Conservation (phyloP, 2,888 invertebrate genomes). For the Nephrocerus scutellatus region DNA sequence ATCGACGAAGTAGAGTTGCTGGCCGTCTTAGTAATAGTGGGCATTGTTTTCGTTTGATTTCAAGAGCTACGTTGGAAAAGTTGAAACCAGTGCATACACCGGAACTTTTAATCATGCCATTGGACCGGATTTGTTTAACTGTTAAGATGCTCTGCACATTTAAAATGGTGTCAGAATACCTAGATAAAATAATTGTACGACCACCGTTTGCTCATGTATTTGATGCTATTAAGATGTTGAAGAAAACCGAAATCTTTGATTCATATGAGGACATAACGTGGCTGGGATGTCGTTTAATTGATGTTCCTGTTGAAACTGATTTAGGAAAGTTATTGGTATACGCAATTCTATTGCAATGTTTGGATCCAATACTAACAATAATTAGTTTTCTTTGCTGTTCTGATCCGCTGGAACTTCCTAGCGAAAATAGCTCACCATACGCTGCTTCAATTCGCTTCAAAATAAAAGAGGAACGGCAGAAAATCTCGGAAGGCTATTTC, state of each 20-base stretch:
- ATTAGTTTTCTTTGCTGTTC: slow-evolving; percentile 70
- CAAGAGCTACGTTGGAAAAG: slow-evolving; percentile 50
- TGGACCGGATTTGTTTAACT: slow-evolving; percentile 77
- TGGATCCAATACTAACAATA: slow-evolving; percentile 87
- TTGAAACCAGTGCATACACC: slow-evolving; percentile 64
- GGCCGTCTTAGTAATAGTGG: slow-evolving; percentile 50
- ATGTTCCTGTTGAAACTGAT: slow-evolving; percentile 83
- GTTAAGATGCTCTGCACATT: slow-evolving; percentile 70
- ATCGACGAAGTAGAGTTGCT: slow-evolving; percentile 10
- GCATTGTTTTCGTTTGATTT: slow-evolving; percentile 72
- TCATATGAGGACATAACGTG: slow-evolving; percentile 73
- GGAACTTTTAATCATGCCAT: slow-evolving; percentile 73
- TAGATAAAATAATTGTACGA: slow-evolving; percentile 73
- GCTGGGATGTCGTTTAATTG: slow-evolving; percentile 73
- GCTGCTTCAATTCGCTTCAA: slow-evolving; percentile 29
- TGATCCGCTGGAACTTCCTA: slow-evolving; percentile 68
- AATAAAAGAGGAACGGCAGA: slow-evolving; percentile 42
- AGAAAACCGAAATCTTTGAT: slow-evolving; percentile 80
- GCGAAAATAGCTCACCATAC: slow-evolving; percentile 41
- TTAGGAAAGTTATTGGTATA: slow-evolving; percentile 86
- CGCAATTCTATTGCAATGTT: slow-evolving; percentile 80
- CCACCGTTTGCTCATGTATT: slow-evolving; percentile 70
- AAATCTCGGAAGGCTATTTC: slow-evolving; percentile 66
- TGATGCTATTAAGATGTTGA: slow-evolving; percentile 59
- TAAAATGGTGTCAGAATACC: slow-evolving; percentile 72